Evolutionary conservation across 2,113 vertebrate species (phyloP).

Genomic region (Argyrosomus japonicus): DNA sequence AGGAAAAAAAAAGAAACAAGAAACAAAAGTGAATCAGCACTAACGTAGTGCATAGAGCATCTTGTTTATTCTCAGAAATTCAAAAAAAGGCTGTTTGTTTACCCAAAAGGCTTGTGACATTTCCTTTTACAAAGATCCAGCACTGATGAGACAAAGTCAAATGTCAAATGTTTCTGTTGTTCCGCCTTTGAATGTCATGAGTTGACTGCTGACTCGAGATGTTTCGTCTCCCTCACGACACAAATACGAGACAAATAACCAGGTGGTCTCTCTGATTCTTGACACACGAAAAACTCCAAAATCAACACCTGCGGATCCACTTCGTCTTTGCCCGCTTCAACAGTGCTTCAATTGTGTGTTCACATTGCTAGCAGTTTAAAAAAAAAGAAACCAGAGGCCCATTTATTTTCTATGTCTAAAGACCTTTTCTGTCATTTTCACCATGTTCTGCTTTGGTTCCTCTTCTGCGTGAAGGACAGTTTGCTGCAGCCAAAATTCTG

Average conservation of each 20-base stretch:
- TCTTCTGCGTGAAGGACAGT: neutral
- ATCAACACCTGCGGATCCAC: slow-evolving; percentile 19
- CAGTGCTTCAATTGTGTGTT: slow-evolving; percentile 32
- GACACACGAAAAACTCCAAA: slow-evolving; percentile 5
- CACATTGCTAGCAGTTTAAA: slow-evolving; percentile 57
- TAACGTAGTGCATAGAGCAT: slow-evolving; percentile 95
- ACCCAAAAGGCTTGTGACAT: slow-evolving; percentile 58
- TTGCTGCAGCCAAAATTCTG: slow-evolving; percentile 17
- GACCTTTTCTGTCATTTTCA: slow-evolving; percentile 18
- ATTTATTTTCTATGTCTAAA: neutral
- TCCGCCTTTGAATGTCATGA: slow-evolving; percentile 44
- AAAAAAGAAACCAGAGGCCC: slow-evolving; percentile 39
- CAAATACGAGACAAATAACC: slow-evolving; percentile 16
- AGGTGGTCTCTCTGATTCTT: slow-evolving; percentile 31
- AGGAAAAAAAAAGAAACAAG: slow-evolving; percentile 75
- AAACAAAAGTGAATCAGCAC: slow-evolving; percentile 86
- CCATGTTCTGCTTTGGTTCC: slow-evolving; percentile 24
- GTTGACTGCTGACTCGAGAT: slow-evolving; percentile 2
- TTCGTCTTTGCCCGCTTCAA: slow-evolving; percentile 2
- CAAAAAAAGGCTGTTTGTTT: slow-evolving; percentile 66
- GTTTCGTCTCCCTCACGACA: slow-evolving; percentile 9
- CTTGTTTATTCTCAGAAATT: slow-evolving; percentile 56
- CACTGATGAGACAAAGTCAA: slow-evolving; percentile 66
- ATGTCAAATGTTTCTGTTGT: slow-evolving; percentile 41
- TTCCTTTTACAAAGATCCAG: slow-evolving; percentile 65